Evolutionary conservation across 2,888 invertebrate species (phyloP).

Genomic region (Drosophila mulleri): DNA sequence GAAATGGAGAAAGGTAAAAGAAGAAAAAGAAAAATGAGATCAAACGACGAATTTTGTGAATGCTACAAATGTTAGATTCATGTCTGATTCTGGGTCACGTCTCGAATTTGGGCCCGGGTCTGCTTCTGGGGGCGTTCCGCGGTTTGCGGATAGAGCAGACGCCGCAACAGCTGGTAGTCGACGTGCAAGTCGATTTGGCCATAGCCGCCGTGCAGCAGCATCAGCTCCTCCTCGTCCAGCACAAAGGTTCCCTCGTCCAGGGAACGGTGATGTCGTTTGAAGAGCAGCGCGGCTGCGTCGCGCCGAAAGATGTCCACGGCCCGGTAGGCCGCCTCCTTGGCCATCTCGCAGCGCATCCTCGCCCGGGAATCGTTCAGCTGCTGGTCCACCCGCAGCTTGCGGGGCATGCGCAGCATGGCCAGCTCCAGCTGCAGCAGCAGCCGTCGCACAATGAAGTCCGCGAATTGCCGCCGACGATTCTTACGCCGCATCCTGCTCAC

Average conservation of each 20-base stretch:
- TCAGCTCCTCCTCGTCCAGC: conserved; percentile 39
- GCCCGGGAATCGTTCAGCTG: conserved; percentile 4
- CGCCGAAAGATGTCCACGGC: conserved; percentile 52
- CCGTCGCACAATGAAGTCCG: conserved; percentile 55
- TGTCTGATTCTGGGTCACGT: not conserved
- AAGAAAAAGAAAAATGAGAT: no score
- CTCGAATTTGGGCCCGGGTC: not conserved
- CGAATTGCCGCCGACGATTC: conserved; percentile 11
- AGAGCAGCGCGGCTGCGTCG: conserved; percentile 42
- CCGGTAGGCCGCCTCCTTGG: conserved; percentile 19
- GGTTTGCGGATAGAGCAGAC: conserved; percentile 30
- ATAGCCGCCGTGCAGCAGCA: conserved; percentile 42
- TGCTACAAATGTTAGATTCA: not conserved
- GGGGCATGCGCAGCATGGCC: conserved; percentile 35
- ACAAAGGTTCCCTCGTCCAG: conserved; percentile 17
- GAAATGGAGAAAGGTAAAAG: not conserved
- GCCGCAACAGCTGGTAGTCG: conserved; percentile 14
- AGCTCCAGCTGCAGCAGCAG: conserved; percentile 47
- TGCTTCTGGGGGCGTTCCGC: not conserved
- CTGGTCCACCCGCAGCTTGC: not conserved
- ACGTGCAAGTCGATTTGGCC: conserved; percentile 8
- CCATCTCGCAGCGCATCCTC: conserved; percentile 9
- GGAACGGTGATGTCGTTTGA: not conserved
- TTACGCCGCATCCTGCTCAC: not conserved
- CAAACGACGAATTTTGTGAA: conserved; percentile 15